Evolutionary conservation across 2,113 vertebrate species (phyloP).

Genomic region (Clarias magur): DNA sequence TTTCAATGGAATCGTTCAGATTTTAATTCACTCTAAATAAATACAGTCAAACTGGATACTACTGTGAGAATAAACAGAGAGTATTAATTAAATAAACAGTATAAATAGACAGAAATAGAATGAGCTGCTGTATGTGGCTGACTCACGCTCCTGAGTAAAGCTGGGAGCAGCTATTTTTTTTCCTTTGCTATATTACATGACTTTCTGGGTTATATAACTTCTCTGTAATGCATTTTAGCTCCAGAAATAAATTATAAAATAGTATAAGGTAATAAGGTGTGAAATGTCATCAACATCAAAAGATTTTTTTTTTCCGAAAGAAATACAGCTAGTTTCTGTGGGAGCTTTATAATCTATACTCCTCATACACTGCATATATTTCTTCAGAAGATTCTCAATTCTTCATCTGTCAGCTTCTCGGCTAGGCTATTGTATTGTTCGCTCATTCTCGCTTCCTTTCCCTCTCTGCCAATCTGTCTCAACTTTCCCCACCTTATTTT

Average conservation of each 20-base stretch:
- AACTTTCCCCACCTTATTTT: background rate
- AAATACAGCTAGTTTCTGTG: background rate
- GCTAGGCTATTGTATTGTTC: background rate
- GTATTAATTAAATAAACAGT: constrained; percentile 7
- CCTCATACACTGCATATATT: background rate
- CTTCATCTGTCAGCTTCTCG: background rate
- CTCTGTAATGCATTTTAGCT: background rate
- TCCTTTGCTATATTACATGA: background rate
- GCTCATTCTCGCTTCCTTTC: background rate
- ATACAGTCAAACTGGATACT: background rate
- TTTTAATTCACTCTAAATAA: background rate
- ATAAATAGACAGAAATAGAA: constrained; percentile 15
- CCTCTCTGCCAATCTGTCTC: background rate
- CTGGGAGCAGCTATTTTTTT: background rate
- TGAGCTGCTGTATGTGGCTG: background rate
- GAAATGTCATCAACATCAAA: constrained; percentile 18
- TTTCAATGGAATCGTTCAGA: background rate
- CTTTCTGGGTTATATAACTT: constrained; percentile 11
- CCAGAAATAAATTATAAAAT: background rate
- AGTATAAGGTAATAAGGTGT: constrained; percentile 6
- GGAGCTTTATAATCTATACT: background rate
- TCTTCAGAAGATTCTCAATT: background rate
- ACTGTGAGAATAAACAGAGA: background rate
- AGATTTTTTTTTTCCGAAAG: background rate
- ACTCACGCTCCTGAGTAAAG: constrained; percentile 10